Base-by-base conservation (phyloP, 2,797 vertebrate species). In the Mionectes olivaceus region DNA sequence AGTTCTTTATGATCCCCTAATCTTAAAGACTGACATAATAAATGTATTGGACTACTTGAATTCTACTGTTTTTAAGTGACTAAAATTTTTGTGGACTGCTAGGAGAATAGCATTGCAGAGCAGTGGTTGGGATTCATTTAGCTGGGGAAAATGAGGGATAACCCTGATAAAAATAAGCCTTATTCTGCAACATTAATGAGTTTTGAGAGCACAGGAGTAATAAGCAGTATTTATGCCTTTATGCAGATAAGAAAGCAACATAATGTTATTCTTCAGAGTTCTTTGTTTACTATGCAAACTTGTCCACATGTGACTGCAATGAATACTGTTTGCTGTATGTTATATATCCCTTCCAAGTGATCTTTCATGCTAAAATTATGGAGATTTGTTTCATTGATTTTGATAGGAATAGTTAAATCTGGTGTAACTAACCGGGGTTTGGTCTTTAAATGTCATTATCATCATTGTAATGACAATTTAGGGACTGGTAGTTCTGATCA, bases 221-320 rank as follows among this genome's bases (percentile, higher is more conserved):
- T 80, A 82, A 87, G 33, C 21, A 87, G 41, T 82, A 71, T 90
- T 96, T 95, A 52, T 88, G 53, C 44, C 37, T 78, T 47, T 77
- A 33, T 74, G 25, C 24, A 80, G 37, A 41, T 86, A 80, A 52
- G 73, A 88, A 59, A 55, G 7, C 8, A 28, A 86, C 75, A 16
- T 50, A 33, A 46, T 53, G 33, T 7, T 77, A 23, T 74, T 67
- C 35, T 77, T 68, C 50, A 37, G 27, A 44, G 19, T 78, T 75
- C 43, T 69, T 78, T 61, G 27, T 41, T 41, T 70, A 50, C 33
- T 19, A 13, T 35, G 35, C 37, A 90, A 55, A 74, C 43, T 49
- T 94, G 55, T 67, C 46, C 35, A 28, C 27, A 68, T 67, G 8
- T 64, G 61, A 53, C 59, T 59, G 5, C 14, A 69, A n/a, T 78